These are phyloP conservation scores for Poecilia wingei DNA, from an alignment of 2,797 vertebrate genomes.

Conservation along the genomic window DNA sequence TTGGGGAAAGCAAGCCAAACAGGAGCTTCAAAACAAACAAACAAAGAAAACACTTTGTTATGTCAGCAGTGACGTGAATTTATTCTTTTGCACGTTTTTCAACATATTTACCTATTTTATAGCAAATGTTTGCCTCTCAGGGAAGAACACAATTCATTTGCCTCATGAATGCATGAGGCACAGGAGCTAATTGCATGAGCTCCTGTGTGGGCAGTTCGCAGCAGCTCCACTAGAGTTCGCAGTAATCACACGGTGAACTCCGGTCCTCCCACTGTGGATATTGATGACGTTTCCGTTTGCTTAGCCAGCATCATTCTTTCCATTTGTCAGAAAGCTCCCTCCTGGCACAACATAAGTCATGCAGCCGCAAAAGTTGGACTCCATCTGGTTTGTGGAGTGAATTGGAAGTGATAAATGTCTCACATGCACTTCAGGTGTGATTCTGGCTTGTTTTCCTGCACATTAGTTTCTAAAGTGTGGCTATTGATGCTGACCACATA, in stretches of 20 bases:
- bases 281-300: constrained; percentile 64
- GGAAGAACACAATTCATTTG: constrained; percentile 21
- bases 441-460: constrained; percentile 38
- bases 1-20: not conserved
- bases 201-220: constrained; percentile 20
- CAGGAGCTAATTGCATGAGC: not conserved
- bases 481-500: constrained; percentile 40
- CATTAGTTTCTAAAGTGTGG: constrained; percentile 13
- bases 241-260: constrained; percentile 16
- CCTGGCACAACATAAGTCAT: constrained; percentile 61
- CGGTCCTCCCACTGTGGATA: constrained; percentile 36
- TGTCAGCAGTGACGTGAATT: constrained; percentile 1
- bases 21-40: constrained; percentile 11
- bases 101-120: constrained; percentile 2
- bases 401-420: constrained; percentile 42
- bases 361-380: constrained; percentile 47
- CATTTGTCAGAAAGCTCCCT: constrained; percentile 65
- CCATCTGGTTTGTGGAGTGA: constrained; percentile 30
- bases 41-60: constrained; percentile 2
- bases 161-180: constrained; percentile 28
- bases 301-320: constrained; percentile 63
- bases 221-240: constrained; percentile 66
- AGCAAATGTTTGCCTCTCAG: constrained; percentile 22
- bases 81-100: constrained; percentile 7
- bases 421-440: constrained; percentile 15